phyloP scores from a whole-genome alignment of 2,888 invertebrate species.

The Alcis repandata region DNA sequence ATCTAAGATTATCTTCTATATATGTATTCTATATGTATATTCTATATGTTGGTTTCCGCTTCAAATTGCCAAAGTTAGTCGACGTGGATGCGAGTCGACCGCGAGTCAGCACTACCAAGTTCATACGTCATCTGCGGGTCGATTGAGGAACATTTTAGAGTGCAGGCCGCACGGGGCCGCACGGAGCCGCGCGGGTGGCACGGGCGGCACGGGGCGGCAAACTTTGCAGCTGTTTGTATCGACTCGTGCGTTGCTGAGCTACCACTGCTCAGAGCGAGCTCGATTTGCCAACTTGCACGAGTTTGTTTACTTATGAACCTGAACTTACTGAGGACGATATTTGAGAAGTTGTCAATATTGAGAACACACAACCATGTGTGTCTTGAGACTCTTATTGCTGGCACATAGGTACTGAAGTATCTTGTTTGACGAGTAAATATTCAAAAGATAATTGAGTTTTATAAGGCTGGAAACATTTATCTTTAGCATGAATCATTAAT shows the following conservation, averaged over 20 bases:
- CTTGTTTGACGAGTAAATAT: too few species aligned
- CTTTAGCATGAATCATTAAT: too few species aligned
- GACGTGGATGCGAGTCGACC: neutral
- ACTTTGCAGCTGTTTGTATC: neutral
- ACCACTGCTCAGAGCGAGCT: neutral
- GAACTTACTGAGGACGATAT: neutral
- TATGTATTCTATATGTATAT: neutral
- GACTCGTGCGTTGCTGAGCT: neutral
- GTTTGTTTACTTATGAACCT: neutral
- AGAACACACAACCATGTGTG: neutral
- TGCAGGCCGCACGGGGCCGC: neutral
- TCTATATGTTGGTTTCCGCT: neutral
- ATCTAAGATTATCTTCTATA: neutral
- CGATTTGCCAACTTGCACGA: neutral
- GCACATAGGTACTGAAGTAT: too few species aligned
- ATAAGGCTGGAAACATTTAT: too few species aligned
- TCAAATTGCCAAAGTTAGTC: slow-evolving; percentile 10
- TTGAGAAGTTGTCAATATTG: neutral
- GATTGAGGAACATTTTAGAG: slow-evolving; percentile 8
- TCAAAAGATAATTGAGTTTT: too few species aligned
- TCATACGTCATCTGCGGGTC: slow-evolving; percentile 4
- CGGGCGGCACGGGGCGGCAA: neutral
- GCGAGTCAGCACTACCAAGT: neutral
- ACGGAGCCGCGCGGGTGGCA: neutral
- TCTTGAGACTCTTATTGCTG: too few species aligned